Evolutionary conservation across 2,797 vertebrate species (phyloP).

Genomic region (Lutjanus campechanus): DNA sequence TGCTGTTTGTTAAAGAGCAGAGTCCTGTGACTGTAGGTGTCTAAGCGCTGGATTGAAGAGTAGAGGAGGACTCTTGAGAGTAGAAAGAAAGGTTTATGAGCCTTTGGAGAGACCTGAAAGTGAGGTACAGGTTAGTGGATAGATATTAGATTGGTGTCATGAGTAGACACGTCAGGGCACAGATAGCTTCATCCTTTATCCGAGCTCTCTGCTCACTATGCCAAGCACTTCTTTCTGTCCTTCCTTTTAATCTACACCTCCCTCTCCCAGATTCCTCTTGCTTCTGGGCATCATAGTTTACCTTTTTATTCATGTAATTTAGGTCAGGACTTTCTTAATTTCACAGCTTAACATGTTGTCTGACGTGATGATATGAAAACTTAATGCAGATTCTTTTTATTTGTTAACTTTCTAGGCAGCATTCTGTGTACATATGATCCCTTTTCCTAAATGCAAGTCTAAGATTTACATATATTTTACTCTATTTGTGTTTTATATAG

Average conservation of each 20-base stretch:
- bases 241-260: constrained; percentile 47
- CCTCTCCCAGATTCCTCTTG: not conserved
- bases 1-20: constrained; percentile 19
- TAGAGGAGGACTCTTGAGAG: constrained; percentile 29
- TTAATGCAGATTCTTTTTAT: too few relatives aligned
- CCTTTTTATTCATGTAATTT: constrained; percentile 8
- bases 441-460: too few relatives aligned
- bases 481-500: too few relatives aligned
- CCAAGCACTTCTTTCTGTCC: constrained; percentile 28
- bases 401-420: too few relatives aligned
- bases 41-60: constrained; percentile 5
- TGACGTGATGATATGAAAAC: too few relatives aligned
- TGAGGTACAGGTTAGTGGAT: constrained; percentile 45
- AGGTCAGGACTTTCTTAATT: constrained; percentile 6
- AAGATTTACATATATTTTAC: too few relatives aligned
- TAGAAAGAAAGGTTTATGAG: constrained; percentile 39
- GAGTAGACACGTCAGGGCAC: constrained; percentile 43
- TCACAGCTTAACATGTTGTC: not conserved
- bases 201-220: constrained; percentile 29
- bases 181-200: constrained; percentile 61
- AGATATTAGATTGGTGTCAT: constrained; percentile 69
- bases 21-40: constrained; percentile 2
- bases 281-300: constrained; percentile 8
- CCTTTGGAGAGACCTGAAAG: constrained; percentile 45
- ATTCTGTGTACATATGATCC: too few relatives aligned